Evolutionary conservation across 2,888 invertebrate genomes (phyloP), one percentile per base, ranked within the genome.

Genomic region (Microdon myrmicae): DNA sequence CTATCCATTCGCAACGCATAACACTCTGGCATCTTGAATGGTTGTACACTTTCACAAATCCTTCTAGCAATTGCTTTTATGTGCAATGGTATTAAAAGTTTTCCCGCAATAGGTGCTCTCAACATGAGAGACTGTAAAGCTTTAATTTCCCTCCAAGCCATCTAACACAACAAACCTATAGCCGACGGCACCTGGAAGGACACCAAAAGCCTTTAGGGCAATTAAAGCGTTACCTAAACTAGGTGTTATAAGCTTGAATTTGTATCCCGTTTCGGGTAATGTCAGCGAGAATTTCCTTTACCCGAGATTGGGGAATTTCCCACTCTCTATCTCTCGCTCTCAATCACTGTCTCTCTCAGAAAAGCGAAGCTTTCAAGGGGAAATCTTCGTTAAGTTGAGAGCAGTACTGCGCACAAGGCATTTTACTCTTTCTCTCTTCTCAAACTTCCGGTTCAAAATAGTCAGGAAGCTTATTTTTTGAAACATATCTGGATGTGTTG

Each of bases 321-420:
- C 5, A 5, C 13, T 28, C 12, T 10, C 29, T 45, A n/a, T n/a
- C n/a, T n/a, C n/a, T n/a, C n/a, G n/a, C n/a, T n/a, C n/a, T n/a
- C n/a, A n/a, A n/a, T n/a, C n/a, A n/a, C n/a, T n/a, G n/a, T n/a
- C 58, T 45, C 39, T 45, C 34, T 20, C 19, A 17, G 49, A 44
- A 34, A 8, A 23, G 6, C 6, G 8, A 4, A 54, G 53, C 60
- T 60, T 54, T 49, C 6, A 3, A 47, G 56, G 64, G 47, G 64
- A 53, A 64, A 61, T 32, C 53, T 64, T 64, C 64, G 64, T 64
- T 56, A 23, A 64, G 31, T 47, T 56, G 16, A 23, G 54, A 64
- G 45, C 6, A 32, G 44, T 43, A 25, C 2, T 51, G 47, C 64
- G 58, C 49, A 16, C 1, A 39, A n/a, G 9, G 2, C 7, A 8